phyloP scores from a whole-genome alignment of 2,113 vertebrate species.

The Gracilinanus agilis region DNA sequence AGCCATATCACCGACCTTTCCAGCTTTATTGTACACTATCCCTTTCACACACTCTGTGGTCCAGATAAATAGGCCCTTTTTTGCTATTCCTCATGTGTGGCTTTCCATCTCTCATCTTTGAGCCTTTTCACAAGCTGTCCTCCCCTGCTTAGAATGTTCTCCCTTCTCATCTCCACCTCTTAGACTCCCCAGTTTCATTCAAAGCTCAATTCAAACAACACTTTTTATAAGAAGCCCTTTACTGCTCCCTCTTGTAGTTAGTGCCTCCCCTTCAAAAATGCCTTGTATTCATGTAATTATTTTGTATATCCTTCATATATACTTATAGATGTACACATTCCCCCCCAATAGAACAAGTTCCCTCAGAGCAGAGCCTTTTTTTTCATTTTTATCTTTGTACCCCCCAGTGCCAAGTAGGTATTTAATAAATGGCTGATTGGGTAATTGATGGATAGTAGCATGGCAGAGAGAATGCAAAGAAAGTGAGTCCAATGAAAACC shows the following conservation, averaged over 20 bases:
- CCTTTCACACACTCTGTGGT: neutral
- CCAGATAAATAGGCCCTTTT: neutral
- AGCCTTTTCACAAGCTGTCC: neutral
- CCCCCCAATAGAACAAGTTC: neutral
- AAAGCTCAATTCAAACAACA: neutral
- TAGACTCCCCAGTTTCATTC: neutral
- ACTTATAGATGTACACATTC: neutral
- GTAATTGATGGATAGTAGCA: neutral
- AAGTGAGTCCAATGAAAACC: neutral
- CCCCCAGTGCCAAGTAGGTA: neutral
- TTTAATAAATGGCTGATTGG: neutral
- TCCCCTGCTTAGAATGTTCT: neutral
- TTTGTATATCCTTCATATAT: neutral
- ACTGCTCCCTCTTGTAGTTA: too few relatives aligned
- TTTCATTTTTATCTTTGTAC: neutral
- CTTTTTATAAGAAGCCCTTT: too few relatives aligned
- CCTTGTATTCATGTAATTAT: neutral
- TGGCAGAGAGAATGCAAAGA: neutral
- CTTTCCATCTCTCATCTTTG: neutral
- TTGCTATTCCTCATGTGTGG: neutral
- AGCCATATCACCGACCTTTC: neutral
- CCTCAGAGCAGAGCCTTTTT: neutral
- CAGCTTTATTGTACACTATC: neutral
- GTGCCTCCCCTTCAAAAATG: neutral
- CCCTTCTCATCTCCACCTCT: neutral